Conservation (phyloP, 1,140 invertebrate genomes). For the Hylyphantes graminicola region DNA sequence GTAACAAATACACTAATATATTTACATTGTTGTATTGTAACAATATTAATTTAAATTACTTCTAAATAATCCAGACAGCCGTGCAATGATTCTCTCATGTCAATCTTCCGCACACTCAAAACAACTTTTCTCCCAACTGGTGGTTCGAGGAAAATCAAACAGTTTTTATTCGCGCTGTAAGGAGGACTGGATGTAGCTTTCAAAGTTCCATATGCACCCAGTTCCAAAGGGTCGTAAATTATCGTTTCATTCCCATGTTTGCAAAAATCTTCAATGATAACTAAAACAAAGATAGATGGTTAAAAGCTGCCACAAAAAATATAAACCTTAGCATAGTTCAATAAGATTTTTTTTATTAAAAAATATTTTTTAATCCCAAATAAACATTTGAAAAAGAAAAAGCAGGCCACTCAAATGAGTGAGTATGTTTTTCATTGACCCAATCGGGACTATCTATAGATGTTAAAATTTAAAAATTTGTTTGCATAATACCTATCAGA, state of each 20-base stretch:
- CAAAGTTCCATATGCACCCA: conserved; percentile 1
- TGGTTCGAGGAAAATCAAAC: conserved; percentile 27
- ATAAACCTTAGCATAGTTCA: too few relatives aligned
- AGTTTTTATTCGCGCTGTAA: conserved; percentile 27
- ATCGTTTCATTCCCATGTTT: conserved; percentile 31
- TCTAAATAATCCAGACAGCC: conserved; percentile 33
- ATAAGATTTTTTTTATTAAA: too few relatives aligned
- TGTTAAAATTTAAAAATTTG: too few relatives aligned
- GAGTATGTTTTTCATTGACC: too few relatives aligned
- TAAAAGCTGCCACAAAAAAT: too few relatives aligned
- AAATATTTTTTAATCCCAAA: too few relatives aligned
- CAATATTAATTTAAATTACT: conserved; percentile 7
- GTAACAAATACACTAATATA: too few relatives aligned
- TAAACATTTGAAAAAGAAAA: too few relatives aligned
- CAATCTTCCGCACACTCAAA: conserved; percentile 26
- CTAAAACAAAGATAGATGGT: background rate
- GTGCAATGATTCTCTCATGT: conserved; percentile 10
- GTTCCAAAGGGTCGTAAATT: background rate
- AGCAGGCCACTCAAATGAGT: too few relatives aligned
- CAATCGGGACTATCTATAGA: too few relatives aligned
- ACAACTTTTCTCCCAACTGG: conserved; percentile 24
- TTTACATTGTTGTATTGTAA: too few relatives aligned
- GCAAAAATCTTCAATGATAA: conserved; percentile 40
- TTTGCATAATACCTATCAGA: too few relatives aligned
- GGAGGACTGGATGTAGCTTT: conserved; percentile 37